Base-by-base conservation (phyloP, 2,113 vertebrate species). In the Erythrocercus mccallii region DNA sequence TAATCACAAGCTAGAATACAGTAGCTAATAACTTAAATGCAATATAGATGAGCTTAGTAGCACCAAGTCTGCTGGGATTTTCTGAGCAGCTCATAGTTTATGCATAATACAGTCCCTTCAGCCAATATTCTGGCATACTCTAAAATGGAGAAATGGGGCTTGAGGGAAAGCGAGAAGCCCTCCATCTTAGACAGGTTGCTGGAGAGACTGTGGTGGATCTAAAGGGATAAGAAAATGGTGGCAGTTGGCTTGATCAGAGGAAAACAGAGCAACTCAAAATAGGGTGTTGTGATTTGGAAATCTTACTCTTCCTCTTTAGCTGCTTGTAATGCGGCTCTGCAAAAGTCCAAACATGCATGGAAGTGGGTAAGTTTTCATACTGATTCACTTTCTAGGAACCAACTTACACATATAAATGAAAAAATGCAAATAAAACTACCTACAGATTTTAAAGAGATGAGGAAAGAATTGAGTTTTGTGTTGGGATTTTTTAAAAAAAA, bases 21-120 rank as follows among this genome's bases (percentile, higher is more conserved):
- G 86, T 69, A 77, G 89, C 94, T 95, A 95, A 91, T 96, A 97
- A 70, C 69, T 88, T 92, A 95, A 95, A 95, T 96, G 94, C 88
- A 94, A 96, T 96, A 95, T 96, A 94, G 92, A 97, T 96, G 90
- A 88, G 68, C 93, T 97, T 97, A 96, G 97, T 93, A 96, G 94
- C 18, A 6, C 66, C 88, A 57, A 57, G 61, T 74, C 96, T 93
- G 84, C 86, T 91, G 92, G 90, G 96, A 88, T 95, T 95, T 96
- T 94, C 83, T 90, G 84, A 96, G 90, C 44, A 69, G 57, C 91
- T 95, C 72, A 42, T 74, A 78, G 42, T 40, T 94, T 85, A 93
- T 95, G 90, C 92, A 91, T 95, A 92, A 90, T 77, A 93, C 33
- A 93, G 54, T 31, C 74, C 94, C 88, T 94, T 90, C 77, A 90